Evolutionary conservation across 2,888 invertebrate species (phyloP).

Genomic region (Brenthis ino): DNA sequence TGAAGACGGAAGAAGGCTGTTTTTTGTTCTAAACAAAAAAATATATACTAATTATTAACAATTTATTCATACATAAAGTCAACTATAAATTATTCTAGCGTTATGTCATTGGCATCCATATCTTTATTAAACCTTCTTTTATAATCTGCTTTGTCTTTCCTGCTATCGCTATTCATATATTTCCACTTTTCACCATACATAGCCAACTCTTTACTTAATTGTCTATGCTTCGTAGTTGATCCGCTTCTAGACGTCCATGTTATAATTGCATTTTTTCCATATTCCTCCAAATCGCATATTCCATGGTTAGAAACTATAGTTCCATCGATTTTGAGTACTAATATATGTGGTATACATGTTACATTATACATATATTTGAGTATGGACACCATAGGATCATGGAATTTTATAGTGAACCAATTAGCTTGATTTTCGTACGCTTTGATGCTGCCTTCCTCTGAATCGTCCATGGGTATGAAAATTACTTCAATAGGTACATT

Average conservation of each 20-base stretch:
- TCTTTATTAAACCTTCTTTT: slow-evolving; percentile 46
- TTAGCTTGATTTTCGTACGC: slow-evolving; percentile 65
- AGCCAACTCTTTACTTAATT: slow-evolving; percentile 51
- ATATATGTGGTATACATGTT: slow-evolving; percentile 59
- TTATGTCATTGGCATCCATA: neutral
- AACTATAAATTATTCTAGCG: too few relatives aligned
- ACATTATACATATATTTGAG: slow-evolving; percentile 61
- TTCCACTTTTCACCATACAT: slow-evolving; percentile 62
- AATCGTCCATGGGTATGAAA: slow-evolving; percentile 64
- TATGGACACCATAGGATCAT: slow-evolving; percentile 55
- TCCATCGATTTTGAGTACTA: slow-evolving; percentile 57
- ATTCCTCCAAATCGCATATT: slow-evolving; percentile 59
- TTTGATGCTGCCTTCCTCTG: slow-evolving; percentile 48
- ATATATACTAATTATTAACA: too few relatives aligned
- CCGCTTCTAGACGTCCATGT: slow-evolving; percentile 60
- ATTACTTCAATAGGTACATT: slow-evolving; percentile 72
- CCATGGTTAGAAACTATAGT: slow-evolving; percentile 59
- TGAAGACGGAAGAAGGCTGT: too few relatives aligned
- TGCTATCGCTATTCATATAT: slow-evolving; percentile 44
- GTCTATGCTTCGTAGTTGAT: slow-evolving; percentile 46
- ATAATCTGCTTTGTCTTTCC: slow-evolving; percentile 44
- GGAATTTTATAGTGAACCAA: slow-evolving; percentile 65
- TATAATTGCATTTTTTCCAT: slow-evolving; percentile 67
- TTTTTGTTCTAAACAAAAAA: too few relatives aligned
- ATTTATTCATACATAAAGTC: too few relatives aligned